phyloP scores from a whole-genome alignment of 1,140 invertebrate genomes.

The Myzus persicae region DNA sequence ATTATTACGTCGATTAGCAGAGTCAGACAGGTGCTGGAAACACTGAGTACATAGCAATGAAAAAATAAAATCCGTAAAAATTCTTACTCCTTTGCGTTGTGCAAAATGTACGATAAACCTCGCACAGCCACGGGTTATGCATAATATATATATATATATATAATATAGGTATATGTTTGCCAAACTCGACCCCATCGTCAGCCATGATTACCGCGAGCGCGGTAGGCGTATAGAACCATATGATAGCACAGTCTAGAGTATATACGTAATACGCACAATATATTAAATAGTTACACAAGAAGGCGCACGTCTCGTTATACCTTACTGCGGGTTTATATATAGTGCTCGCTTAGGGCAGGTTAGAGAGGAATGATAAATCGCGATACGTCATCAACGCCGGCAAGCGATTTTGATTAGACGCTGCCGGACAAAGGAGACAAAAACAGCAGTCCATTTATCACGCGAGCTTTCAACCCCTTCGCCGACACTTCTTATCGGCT shows the following conservation, averaged over 20 bases:
- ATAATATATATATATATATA: not conserved
- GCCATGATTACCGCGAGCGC: not conserved
- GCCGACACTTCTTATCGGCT: slow-evolving; percentile 49
- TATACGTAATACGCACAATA: not conserved
- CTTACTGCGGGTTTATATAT: not conserved
- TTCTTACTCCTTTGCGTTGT: not conserved
- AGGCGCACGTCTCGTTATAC: not conserved
- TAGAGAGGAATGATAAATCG: slow-evolving; percentile 36
- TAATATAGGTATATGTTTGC: too few relatives aligned
- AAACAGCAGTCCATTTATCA: slow-evolving; percentile 52
- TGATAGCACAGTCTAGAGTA: not conserved
- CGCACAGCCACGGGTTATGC: too few relatives aligned
- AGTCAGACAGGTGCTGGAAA: too few relatives aligned
- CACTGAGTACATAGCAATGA: too few relatives aligned
- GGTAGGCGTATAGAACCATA: not conserved
- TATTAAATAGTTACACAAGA: slow-evolving; percentile 13
- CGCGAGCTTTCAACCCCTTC: slow-evolving; percentile 26
- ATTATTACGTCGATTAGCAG: too few relatives aligned
- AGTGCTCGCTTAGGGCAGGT: not conserved
- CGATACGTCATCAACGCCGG: slow-evolving; percentile 18
- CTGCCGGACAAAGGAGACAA: slow-evolving; percentile 41
- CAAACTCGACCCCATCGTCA: not conserved
- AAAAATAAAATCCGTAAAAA: not conserved
- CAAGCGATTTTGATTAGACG: slow-evolving; percentile 44
- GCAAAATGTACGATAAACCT: not conserved